These are phyloP conservation scores for Okamejei kenojei DNA, from an alignment of 2,797 vertebrate genomes.

Conservation along the genomic window DNA sequence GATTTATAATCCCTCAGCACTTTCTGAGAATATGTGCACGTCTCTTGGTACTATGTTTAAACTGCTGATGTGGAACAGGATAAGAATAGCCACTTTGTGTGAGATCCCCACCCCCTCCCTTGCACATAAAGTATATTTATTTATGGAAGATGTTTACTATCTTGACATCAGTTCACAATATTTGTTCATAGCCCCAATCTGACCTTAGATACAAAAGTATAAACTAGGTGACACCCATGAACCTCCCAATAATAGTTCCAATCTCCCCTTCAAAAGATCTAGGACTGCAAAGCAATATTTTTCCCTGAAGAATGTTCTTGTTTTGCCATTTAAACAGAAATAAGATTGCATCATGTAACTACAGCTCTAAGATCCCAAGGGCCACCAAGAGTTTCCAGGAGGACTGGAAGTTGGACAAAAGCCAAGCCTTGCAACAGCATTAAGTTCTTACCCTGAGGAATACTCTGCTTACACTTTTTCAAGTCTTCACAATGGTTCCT, in stretches of 20 bases:
- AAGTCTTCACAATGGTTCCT: not conserved
- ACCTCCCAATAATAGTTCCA: not conserved
- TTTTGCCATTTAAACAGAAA: not conserved
- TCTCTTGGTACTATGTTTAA: not conserved
- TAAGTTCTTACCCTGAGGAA: not conserved
- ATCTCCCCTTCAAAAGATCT: not conserved
- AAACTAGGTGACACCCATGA: not conserved
- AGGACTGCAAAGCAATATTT: not conserved
- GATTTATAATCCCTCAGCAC: constrained; percentile 26
- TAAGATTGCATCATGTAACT: not conserved
- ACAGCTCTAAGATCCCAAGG: not conserved
- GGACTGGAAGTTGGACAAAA: not conserved
- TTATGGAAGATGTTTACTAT: not conserved
- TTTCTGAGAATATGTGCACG: not conserved
- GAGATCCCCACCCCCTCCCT: not conserved
- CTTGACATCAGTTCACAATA: not conserved
- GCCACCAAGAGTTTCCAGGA: not conserved
- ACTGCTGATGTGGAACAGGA: not conserved
- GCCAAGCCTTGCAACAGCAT: not conserved
- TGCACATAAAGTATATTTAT: not conserved
- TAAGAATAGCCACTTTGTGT: not conserved
- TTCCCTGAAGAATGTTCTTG: not conserved
- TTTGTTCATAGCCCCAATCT: not conserved
- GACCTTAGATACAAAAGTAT: not conserved
- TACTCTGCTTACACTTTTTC: not conserved